phyloP scores from a whole-genome alignment of 2,797 vertebrate genomes.

The Brotula barbata region DNA sequence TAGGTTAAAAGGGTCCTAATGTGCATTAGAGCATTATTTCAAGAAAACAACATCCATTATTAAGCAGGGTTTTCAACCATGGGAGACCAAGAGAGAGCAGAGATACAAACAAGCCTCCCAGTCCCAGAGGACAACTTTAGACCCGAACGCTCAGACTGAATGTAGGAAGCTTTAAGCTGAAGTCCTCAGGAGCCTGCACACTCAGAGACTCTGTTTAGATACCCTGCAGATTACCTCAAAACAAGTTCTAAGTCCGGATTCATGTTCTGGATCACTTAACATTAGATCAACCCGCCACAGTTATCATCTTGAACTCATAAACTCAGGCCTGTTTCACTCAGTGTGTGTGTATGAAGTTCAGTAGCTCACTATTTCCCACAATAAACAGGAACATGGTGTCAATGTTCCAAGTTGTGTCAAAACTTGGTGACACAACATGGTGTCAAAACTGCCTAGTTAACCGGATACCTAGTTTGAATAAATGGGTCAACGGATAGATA shows the following conservation, averaged over 20 bases:
- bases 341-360: too few relatives aligned
- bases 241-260: neutral
- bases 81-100: conserved; percentile 26
- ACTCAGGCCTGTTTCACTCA: too few relatives aligned
- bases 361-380: too few relatives aligned
- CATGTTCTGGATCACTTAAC: neutral
- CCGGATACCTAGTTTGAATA: too few relatives aligned
- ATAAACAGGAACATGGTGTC: too few relatives aligned
- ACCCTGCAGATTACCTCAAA: neutral
- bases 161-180: neutral
- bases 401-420: too few relatives aligned
- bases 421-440: too few relatives aligned
- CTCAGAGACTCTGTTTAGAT: neutral
- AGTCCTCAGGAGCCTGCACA: neutral
- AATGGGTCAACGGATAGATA: too few relatives aligned
- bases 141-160: conserved; percentile 12
- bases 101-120: conserved; percentile 42
- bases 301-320: too few relatives aligned
- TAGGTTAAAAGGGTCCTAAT: conserved; percentile 75
- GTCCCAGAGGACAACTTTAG: conserved; percentile 38
- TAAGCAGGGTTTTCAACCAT: conserved; percentile 64
- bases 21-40: conserved; percentile 68
- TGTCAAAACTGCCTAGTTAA: too few relatives aligned
- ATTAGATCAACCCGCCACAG: too few relatives aligned
- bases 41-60: conserved; percentile 77